These are phyloP conservation scores for Lutraria lutraria DNA, from an alignment of 2,888 invertebrate genomes.

Conservation along the genomic window DNA sequence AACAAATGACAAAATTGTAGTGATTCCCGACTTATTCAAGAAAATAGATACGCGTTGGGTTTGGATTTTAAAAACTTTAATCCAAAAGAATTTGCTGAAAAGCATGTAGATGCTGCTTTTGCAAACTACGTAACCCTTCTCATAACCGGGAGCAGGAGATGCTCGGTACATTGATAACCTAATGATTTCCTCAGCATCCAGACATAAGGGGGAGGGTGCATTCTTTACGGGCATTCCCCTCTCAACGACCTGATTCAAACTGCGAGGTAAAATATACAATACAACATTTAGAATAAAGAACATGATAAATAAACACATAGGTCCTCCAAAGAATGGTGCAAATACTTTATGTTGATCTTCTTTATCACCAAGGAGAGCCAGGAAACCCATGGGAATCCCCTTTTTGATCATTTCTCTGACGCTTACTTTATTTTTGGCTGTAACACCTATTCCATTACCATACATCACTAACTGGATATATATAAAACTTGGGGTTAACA, in stretches of 20 bases:
- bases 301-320: background rate
- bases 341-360: background rate
- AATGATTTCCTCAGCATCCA: background rate
- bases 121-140: background rate
- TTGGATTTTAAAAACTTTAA: background rate
- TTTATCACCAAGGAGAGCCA: conserved; percentile 24
- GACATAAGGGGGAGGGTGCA: background rate
- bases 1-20: background rate
- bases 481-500: conserved; percentile 18
- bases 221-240: conserved; percentile 17
- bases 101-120: conserved; percentile 15
- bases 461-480: conserved; percentile 14
- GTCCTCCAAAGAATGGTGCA: conserved; percentile 26
- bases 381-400: conserved; percentile 25
- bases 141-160: conserved; percentile 5
- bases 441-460: background rate
- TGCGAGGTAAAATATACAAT: conserved; percentile 5
- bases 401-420: conserved; percentile 19
- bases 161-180: background rate
- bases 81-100: conserved; percentile 7
- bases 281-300: background rate
- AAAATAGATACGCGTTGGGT: background rate
- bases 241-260: conserved; percentile 24
- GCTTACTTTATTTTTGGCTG: background rate
- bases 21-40: background rate